Evolutionary conservation across 2,797 vertebrate species (phyloP).

Genomic region (Enteromius afrohamiltoni): DNA sequence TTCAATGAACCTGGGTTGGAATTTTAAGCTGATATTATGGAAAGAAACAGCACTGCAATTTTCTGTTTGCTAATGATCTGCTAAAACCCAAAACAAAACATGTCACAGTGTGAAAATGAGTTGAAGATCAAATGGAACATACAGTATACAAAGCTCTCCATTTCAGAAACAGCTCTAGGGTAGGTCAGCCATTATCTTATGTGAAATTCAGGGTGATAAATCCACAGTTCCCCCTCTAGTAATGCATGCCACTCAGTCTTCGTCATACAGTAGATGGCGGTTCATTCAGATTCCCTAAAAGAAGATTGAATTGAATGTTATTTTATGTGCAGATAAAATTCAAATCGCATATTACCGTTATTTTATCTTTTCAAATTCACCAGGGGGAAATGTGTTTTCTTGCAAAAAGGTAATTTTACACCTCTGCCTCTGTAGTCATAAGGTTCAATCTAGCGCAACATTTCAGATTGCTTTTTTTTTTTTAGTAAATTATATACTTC

Average conservation of each 20-base stretch:
- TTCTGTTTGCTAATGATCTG: constrained; percentile 18
- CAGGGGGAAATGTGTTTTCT: constrained; percentile 47
- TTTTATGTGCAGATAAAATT: constrained; percentile 35
- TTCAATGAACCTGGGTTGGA: too few relatives aligned
- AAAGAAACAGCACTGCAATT: constrained; percentile 19
- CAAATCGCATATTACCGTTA: constrained; percentile 47
- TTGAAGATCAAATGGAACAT: constrained; percentile 22
- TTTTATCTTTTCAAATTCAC: constrained; percentile 45
- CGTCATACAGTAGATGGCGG: constrained; percentile 2
- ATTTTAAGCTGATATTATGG: background rate
- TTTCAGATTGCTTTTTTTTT: background rate
- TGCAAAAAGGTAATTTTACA: constrained; percentile 35
- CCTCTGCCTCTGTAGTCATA: background rate
- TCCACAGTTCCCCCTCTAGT: background rate
- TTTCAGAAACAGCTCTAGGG: constrained; percentile 31
- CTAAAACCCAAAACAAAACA: background rate
- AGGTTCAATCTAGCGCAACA: constrained; percentile 21
- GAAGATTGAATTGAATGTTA: constrained; percentile 53
- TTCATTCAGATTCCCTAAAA: constrained; percentile 38
- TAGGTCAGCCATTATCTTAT: constrained; percentile 31
- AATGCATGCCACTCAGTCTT: constrained; percentile 29
- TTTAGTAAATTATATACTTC: constrained; percentile 26
- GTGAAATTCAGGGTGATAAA: constrained; percentile 26
- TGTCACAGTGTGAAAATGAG: constrained; percentile 10
- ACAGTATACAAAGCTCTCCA: constrained; percentile 13